phyloP scores from a whole-genome alignment of 2,797 vertebrate species.

The Sylvilagus floridanus region DNA sequence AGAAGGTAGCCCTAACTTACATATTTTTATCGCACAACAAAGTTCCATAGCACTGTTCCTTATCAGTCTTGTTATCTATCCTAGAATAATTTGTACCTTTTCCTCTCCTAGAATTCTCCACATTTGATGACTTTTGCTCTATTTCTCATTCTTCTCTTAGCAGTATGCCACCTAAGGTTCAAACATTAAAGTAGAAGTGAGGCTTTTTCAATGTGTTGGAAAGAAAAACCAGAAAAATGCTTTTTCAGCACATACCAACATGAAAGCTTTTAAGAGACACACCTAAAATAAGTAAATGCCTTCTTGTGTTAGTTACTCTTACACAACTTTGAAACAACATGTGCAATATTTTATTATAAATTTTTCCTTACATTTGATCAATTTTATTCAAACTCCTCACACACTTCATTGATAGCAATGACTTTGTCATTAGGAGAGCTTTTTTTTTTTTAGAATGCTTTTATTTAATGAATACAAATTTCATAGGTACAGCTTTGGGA shows the following conservation, averaged over 20 bases:
- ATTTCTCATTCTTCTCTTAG: not conserved
- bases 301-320: not conserved
- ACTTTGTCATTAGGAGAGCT: not conserved
- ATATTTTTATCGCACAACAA: not conserved
- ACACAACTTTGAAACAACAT: not conserved
- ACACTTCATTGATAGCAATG: not conserved
- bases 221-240: not conserved
- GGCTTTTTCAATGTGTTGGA: not conserved
- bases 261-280: not conserved
- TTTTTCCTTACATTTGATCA: not conserved
- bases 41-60: not conserved
- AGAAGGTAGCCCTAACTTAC: not conserved
- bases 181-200: not conserved
- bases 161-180: not conserved
- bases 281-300: not conserved
- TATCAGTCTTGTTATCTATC: not conserved
- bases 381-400: not conserved
- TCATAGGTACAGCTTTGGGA: no score
- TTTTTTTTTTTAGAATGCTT: not conserved
- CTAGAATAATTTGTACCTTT: not conserved
- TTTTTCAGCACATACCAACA: not conserved
- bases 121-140: not conserved
- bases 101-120: not conserved
- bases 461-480: no score
- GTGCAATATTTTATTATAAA: not conserved